phyloP scores from a whole-genome alignment of 2,888 invertebrate genomes.

The Fragum sueziense region DNA sequence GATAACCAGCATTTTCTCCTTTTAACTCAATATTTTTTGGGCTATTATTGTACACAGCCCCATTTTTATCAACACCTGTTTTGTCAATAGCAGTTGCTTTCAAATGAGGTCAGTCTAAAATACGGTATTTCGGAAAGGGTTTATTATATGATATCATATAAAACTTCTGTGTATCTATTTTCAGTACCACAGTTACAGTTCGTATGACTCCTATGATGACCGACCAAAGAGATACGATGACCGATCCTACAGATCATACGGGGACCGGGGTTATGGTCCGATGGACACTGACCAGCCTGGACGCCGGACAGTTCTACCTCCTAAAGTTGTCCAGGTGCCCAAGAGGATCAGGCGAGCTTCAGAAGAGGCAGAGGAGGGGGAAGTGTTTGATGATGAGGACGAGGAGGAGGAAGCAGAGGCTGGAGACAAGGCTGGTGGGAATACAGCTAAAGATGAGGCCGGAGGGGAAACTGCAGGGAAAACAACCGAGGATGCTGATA shows the following conservation, averaged over 20 bases:
- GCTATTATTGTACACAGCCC: too few species aligned
- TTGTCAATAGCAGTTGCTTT: too few species aligned
- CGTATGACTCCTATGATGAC: slow-evolving; percentile 8
- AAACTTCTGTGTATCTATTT: not conserved
- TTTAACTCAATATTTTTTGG: too few species aligned
- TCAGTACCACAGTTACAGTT: not conserved
- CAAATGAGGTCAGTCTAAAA: too few species aligned
- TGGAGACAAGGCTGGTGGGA: not conserved
- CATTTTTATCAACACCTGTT: too few species aligned
- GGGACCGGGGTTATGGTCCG: not conserved
- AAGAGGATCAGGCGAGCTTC: slow-evolving; percentile 6
- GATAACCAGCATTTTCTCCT: too few species aligned
- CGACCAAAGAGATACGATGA: not conserved
- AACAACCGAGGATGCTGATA: not conserved
- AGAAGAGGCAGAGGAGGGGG: slow-evolving; percentile 52
- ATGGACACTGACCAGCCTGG: not conserved
- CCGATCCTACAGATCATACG: not conserved
- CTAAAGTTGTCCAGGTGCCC: not conserved
- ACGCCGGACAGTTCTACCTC: not conserved
- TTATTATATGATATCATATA: too few species aligned
- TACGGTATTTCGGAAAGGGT: too few species aligned
- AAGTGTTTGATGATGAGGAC: slow-evolving; percentile 47
- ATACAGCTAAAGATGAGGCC: not conserved
- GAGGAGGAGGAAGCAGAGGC: not conserved
- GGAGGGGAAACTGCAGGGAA: not conserved